A percentile compares a stretch with the other conserved stretches of the same genome.
phyloP scores from a whole-genome alignment of 2,113 vertebrate genomes.

The Muntiacus muntjak region DNA sequence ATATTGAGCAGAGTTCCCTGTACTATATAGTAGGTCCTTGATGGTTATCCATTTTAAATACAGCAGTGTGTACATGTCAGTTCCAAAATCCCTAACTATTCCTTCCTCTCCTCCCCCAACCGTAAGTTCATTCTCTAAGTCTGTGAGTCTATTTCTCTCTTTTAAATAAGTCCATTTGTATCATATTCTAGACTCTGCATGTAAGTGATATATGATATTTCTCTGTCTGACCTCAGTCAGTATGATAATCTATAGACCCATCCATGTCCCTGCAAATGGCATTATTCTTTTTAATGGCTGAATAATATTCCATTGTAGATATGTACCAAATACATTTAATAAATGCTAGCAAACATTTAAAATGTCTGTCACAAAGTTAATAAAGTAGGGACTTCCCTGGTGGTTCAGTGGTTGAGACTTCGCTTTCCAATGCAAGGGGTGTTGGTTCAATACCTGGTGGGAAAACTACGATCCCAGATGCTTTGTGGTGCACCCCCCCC shows the following conservation, averaged over 20 bases:
- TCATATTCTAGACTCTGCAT: background rate
- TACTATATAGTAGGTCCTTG: background rate
- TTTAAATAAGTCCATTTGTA: background rate
- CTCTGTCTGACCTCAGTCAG: background rate
- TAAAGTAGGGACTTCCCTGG: background rate
- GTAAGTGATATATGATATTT: background rate
- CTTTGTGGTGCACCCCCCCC: background rate
- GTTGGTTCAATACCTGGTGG: background rate
- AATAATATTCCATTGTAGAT: background rate
- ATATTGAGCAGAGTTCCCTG: background rate
- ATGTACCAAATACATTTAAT: background rate
- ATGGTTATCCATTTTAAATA: background rate
- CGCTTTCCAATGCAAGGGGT: background rate
- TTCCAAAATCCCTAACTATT: background rate
- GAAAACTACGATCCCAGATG: background rate
- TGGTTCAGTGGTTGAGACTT: background rate
- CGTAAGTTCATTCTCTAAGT: background rate
- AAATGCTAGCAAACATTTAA: background rate
- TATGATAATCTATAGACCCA: background rate
- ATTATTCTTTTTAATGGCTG: background rate
- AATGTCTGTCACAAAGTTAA: background rate
- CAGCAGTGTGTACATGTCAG: background rate
- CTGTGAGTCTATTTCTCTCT: background rate
- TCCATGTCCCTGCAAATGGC: background rate
- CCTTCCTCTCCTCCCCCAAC: background rate